Evolutionary conservation across 2,113 vertebrate species (phyloP).

Genomic region (Mirounga angustirostris): DNA sequence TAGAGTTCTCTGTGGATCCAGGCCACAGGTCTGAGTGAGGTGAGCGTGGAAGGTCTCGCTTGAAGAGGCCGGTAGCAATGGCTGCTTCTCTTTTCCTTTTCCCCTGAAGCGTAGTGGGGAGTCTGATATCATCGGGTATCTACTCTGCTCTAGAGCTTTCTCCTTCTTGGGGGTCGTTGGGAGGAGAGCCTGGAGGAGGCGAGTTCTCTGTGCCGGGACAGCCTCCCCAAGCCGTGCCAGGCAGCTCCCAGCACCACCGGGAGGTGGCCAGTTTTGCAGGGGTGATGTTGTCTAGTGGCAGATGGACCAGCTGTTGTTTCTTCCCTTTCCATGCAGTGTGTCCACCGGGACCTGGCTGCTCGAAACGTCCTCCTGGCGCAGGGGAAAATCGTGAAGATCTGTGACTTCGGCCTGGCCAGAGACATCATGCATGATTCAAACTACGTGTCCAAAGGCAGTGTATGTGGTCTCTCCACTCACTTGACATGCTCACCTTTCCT

Average conservation of each 20-base stretch:
- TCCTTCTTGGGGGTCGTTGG: not conserved
- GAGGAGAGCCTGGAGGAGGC: not conserved
- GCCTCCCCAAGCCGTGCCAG: not conserved
- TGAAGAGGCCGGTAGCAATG: not conserved
- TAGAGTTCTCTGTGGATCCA: not conserved
- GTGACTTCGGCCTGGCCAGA: conserved; percentile 98
- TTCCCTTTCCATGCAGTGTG: conserved; percentile 89
- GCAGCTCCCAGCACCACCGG: rapidly evolving
- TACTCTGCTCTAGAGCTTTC: not conserved
- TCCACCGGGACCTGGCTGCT: conserved; percentile 98
- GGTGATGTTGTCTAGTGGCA: rapidly evolving
- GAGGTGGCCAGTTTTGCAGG: not conserved
- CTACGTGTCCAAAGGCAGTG: conserved; percentile 99
- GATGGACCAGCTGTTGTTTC: not conserved
- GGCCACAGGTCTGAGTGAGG: not conserved
- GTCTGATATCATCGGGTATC: rapidly evolving
- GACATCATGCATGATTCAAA: conserved; percentile 99
- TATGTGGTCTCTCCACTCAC: conserved; percentile 85
- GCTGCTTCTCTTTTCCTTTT: not conserved
- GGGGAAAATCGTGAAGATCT: conserved; percentile 99
- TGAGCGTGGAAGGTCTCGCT: not conserved
- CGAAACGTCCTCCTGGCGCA: conserved; percentile 99
- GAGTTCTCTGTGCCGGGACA: too few species aligned
- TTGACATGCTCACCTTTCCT: not conserved
- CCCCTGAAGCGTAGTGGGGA: not conserved